Evolutionary conservation across 2,888 invertebrate species (phyloP).

Genomic region (Sycophila texana): DNA sequence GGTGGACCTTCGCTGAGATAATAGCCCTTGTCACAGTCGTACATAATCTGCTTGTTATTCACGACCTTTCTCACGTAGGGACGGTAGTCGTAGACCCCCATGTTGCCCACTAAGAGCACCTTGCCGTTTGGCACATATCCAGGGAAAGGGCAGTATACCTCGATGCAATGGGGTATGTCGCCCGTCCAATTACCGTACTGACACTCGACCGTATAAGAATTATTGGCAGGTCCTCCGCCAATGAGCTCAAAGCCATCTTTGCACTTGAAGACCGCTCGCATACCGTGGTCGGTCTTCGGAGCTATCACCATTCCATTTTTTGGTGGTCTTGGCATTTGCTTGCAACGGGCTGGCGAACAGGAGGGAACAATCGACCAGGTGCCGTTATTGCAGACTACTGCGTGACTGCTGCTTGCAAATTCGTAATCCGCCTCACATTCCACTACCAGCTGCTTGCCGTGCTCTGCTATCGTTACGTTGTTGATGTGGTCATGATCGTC

Average conservation of each 20-base stretch:
- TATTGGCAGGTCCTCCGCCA: slow-evolving; percentile 80
- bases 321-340: slow-evolving; percentile 88
- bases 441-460: slow-evolving; percentile 85
- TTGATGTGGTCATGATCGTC: slow-evolving; percentile 71
- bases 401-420: slow-evolving; percentile 84
- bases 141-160: slow-evolving; percentile 93
- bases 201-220: slow-evolving; percentile 87
- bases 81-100: slow-evolving; percentile 96
- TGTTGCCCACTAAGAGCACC: slow-evolving; percentile 93
- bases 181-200: slow-evolving; percentile 97
- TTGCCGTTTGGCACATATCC: slow-evolving; percentile 93
- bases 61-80: slow-evolving; percentile 93
- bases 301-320: slow-evolving; percentile 97
- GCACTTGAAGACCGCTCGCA: slow-evolving; percentile 94
- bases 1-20: slow-evolving; percentile 91
- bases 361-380: slow-evolving; percentile 96
- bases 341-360: slow-evolving; percentile 90
- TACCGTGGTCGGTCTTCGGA: slow-evolving; percentile 97
- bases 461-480: slow-evolving; percentile 80
- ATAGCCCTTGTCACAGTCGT: slow-evolving; percentile 95
- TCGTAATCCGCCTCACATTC: slow-evolving; percentile 92
- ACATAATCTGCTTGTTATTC: slow-evolving; percentile 96
- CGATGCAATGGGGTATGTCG: slow-evolving; percentile 88
- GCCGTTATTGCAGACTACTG: slow-evolving; percentile 92
- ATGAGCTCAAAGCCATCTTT: slow-evolving; percentile 93